phyloP scores from a whole-genome alignment of 2,888 invertebrate genomes.

The Cataglyphis altisquamis region DNA sequence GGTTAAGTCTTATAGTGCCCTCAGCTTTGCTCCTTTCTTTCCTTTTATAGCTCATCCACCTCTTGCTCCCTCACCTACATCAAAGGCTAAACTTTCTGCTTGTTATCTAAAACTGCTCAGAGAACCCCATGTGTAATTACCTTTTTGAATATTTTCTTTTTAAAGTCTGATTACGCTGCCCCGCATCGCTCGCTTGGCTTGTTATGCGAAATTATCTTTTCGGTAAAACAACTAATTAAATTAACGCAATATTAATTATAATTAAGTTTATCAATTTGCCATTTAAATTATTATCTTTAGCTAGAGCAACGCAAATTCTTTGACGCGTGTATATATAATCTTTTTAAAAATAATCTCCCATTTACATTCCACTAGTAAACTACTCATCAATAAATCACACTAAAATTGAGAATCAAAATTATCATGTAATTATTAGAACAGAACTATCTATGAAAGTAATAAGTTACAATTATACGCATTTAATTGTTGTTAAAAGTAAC shows the following conservation, averaged over 20 bases:
- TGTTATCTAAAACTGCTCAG: constrained; percentile 61
- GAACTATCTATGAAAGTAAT: background rate
- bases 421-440: constrained; percentile 39
- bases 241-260: constrained; percentile 3
- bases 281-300: background rate
- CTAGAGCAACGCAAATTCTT: background rate
- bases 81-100: constrained; percentile 64
- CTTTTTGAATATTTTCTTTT: constrained; percentile 54
- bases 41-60: constrained; percentile 58
- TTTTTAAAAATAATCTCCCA: background rate
- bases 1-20: constrained; percentile 73
- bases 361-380: background rate
- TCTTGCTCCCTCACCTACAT: constrained; percentile 58
- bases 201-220: constrained; percentile 23
- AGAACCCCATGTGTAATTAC: constrained; percentile 55
- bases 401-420: constrained; percentile 30
- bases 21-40: constrained; percentile 61
- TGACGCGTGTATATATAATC: background rate
- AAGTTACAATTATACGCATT: constrained; percentile 72
- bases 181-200: constrained; percentile 29
- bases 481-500: constrained; percentile 75
- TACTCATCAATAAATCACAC: background rate
- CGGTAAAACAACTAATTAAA: constrained; percentile 32
- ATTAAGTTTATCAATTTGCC: constrained; percentile 15
- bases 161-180: constrained; percentile 32